Evolutionary conservation across 2,113 vertebrate species (phyloP).

Genomic region (Ageneiosus marmoratus): DNA sequence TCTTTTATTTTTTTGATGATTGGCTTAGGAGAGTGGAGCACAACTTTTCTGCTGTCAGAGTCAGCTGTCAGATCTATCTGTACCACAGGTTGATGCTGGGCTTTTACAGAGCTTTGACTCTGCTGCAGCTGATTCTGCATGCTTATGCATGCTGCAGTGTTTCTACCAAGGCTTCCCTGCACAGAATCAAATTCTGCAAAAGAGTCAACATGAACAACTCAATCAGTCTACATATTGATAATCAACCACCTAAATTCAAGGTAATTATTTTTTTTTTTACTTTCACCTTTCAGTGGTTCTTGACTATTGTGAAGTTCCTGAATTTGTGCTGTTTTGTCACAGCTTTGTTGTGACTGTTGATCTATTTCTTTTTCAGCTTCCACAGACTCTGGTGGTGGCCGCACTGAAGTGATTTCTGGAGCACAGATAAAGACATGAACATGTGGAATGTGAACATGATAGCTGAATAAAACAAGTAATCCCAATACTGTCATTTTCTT

Average conservation of each 20-base stretch:
- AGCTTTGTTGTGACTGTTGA: not conserved
- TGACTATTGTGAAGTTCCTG: not conserved
- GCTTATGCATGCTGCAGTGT: not conserved
- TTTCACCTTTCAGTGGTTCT: constrained; percentile 8
- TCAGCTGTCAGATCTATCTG: not conserved
- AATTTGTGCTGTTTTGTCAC: not conserved
- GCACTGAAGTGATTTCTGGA: not conserved
- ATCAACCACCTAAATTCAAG: not conserved
- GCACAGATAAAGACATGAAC: not conserved
- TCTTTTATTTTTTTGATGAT: not conserved
- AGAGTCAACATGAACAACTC: not conserved
- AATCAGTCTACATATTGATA: not conserved
- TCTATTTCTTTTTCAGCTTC: not conserved
- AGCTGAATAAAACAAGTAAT: not conserved
- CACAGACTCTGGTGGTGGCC: not conserved
- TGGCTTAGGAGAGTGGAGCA: not conserved
- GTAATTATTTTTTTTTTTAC: not conserved
- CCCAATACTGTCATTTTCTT: not conserved
- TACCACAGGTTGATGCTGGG: not conserved
- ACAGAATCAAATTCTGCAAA: constrained; percentile 4
- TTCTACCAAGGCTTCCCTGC: not conserved
- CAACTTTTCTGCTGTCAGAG: not conserved
- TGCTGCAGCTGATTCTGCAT: not conserved
- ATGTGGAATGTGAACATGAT: not conserved
- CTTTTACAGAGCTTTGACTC: not conserved